Evolutionary conservation across 2,888 invertebrate species (phyloP).

Genomic region (Drosophila buzzatii): DNA sequence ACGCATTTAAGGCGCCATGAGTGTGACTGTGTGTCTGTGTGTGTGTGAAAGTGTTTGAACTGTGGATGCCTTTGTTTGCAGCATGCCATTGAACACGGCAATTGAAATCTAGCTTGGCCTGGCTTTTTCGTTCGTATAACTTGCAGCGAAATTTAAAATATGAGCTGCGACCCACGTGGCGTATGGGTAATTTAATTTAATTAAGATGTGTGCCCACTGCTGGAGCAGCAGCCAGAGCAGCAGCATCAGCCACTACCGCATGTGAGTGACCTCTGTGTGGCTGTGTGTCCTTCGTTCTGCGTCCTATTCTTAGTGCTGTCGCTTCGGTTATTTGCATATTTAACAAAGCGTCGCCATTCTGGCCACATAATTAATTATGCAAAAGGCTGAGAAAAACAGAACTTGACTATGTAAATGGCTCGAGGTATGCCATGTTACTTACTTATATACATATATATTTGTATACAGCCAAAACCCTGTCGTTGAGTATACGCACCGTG

Average conservation of each 20-base stretch:
- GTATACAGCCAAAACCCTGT: not conserved
- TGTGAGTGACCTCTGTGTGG: slow-evolving; percentile 68
- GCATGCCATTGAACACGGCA: slow-evolving; percentile 69
- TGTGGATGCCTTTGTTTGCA: slow-evolving; percentile 38
- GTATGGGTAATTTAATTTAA: slow-evolving; percentile 60
- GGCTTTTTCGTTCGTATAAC: slow-evolving; percentile 10
- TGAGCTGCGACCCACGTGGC: slow-evolving; percentile 19
- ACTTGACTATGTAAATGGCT: slow-evolving; percentile 57
- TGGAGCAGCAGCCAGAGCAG: slow-evolving; percentile 10
- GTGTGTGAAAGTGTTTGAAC: slow-evolving; percentile 14
- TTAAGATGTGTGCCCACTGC: slow-evolving; percentile 17
- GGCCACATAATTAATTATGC: slow-evolving; percentile 80
- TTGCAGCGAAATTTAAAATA: slow-evolving; percentile 47
- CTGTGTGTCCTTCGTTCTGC: slow-evolving; percentile 44
- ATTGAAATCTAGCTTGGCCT: slow-evolving; percentile 40
- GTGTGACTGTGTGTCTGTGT: slow-evolving; percentile 19
- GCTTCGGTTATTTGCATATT: slow-evolving; percentile 72
- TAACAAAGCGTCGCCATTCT: slow-evolving; percentile 70
- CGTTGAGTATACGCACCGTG: slow-evolving; percentile 64
- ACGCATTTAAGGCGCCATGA: slow-evolving; percentile 29
- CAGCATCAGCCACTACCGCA: slow-evolving; percentile 19
- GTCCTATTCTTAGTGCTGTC: slow-evolving; percentile 23
- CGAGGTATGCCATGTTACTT: slow-evolving; percentile 26
- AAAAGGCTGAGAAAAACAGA: slow-evolving; percentile 64
- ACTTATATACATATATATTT: not conserved